These are phyloP conservation scores for Centruroides sculpturatus DNA, from an alignment of 1,140 invertebrate genomes.

Conservation along the genomic window DNA sequence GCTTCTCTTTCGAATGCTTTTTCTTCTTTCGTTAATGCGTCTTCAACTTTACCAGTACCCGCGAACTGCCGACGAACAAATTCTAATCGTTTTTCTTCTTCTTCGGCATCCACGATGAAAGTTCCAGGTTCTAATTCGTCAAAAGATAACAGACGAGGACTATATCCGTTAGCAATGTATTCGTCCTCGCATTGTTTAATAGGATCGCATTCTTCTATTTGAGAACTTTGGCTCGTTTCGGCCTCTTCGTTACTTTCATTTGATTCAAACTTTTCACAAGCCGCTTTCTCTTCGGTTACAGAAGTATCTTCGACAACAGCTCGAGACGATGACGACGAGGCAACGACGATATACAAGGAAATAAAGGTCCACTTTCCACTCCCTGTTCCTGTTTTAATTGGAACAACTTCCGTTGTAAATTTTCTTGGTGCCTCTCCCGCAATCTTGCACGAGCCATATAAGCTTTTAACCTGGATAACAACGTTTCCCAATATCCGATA, in stretches of 20 bases:
- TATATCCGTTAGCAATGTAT: conserved; percentile 68
- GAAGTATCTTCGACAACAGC: not conserved
- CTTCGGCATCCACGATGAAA: conserved; percentile 56
- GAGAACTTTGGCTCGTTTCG: too few relatives aligned
- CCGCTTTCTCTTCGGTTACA: too few relatives aligned
- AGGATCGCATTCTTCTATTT: too few relatives aligned
- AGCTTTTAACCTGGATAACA: conserved; percentile 83
- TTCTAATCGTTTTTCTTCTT: conserved; percentile 59
- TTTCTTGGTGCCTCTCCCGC: conserved; percentile 80
- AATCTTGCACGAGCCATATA: conserved; percentile 87
- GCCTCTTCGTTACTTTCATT: too few relatives aligned
- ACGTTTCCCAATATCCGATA: conserved; percentile 84
- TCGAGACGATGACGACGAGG: not conserved
- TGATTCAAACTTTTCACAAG: too few relatives aligned
- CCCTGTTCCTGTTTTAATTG: conserved; percentile 77
- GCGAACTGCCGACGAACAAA: conserved; percentile 39
- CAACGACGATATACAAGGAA: conserved; percentile 7
- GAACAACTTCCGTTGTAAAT: conserved; percentile 74
- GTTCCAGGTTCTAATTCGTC: conserved; percentile 66
- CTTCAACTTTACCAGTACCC: not conserved
- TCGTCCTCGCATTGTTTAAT: conserved; percentile 29
- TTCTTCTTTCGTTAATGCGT: conserved; percentile 31
- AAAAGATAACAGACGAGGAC: conserved; percentile 52
- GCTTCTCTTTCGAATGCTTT: conserved; percentile 53
- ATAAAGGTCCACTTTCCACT: conserved; percentile 29